These are phyloP conservation scores for Pyrocoelia pectoralis DNA, from an alignment of 2,888 invertebrate species.

Conservation along the genomic window DNA sequence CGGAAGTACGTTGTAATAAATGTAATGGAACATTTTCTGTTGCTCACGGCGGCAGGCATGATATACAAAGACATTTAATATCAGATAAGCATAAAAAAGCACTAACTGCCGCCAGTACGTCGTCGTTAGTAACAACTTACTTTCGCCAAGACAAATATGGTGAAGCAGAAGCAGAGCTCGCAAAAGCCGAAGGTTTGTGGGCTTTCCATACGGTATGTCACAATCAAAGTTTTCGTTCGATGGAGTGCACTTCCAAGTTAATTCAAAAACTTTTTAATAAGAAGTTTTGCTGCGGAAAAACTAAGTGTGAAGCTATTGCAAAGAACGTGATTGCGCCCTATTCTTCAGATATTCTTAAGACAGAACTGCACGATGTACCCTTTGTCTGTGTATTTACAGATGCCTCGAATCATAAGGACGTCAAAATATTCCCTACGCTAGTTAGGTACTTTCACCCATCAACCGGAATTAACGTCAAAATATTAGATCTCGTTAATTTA, in stretches of 20 bases:
- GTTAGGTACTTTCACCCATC: neutral
- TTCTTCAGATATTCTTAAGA: neutral
- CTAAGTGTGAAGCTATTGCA: neutral
- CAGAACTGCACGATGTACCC: neutral
- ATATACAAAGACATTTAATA: neutral
- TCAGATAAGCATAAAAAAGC: constrained; percentile 14
- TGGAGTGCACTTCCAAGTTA: constrained; percentile 1
- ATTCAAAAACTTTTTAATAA: neutral
- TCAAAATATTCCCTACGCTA: neutral
- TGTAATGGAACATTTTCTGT: neutral
- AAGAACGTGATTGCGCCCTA: neutral
- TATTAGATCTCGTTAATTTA: too few relatives aligned
- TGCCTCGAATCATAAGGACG: neutral
- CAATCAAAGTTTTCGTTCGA: neutral
- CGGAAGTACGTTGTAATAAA: constrained; percentile 14
- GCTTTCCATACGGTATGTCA: constrained; percentile 7
- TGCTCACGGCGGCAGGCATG: neutral
- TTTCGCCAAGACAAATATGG: neutral
- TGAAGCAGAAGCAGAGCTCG: neutral
- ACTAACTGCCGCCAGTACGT: neutral
- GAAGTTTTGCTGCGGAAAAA: constrained; percentile 6
- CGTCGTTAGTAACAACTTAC: neutral
- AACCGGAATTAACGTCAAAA: too few relatives aligned
- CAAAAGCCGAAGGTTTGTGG: neutral
- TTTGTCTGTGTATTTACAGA: neutral